phyloP scores from a whole-genome alignment of 2,888 invertebrate genomes.

The Lasioglossum morio region DNA sequence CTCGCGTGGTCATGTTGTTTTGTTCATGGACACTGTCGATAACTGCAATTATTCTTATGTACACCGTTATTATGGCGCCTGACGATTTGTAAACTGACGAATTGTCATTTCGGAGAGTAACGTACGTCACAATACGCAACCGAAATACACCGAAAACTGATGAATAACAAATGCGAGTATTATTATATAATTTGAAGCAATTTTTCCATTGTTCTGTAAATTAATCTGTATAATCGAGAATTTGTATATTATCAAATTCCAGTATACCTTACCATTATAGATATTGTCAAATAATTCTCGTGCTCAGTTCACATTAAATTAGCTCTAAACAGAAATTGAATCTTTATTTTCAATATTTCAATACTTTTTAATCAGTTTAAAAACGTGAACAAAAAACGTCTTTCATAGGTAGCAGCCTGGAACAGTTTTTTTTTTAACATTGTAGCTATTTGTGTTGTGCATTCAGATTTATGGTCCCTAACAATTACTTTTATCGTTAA shows the following conservation, averaged over 20 bases:
- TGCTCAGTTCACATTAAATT: not conserved
- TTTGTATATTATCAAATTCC: not conserved
- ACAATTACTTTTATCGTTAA: not conserved
- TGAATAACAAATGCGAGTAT: not conserved
- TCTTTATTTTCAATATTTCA: not conserved
- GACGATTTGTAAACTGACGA: not conserved
- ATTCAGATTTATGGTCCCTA: not conserved
- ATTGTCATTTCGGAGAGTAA: not conserved
- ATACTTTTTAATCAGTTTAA: no score
- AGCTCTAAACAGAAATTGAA: not conserved
- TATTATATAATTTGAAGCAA: not conserved
- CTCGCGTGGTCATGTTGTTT: conserved; percentile 1
- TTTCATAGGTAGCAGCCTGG: no score
- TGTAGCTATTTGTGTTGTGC: not conserved
- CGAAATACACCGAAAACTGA: not conserved
- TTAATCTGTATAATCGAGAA: not conserved
- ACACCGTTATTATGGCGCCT: not conserved
- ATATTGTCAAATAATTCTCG: no score
- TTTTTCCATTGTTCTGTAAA: no score
- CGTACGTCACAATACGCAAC: not conserved
- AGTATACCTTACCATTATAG: not conserved
- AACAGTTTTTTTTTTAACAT: not conserved
- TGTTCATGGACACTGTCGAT: conserved; percentile 19
- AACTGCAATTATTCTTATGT: conserved; percentile 1
- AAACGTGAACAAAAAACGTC: no score